Percentiles rank a stretch among this genome's conserved stretches.
These are phyloP conservation scores for Semnornis frantzii DNA, from an alignment of 2,113 vertebrate genomes.

Conservation along the genomic window DNA sequence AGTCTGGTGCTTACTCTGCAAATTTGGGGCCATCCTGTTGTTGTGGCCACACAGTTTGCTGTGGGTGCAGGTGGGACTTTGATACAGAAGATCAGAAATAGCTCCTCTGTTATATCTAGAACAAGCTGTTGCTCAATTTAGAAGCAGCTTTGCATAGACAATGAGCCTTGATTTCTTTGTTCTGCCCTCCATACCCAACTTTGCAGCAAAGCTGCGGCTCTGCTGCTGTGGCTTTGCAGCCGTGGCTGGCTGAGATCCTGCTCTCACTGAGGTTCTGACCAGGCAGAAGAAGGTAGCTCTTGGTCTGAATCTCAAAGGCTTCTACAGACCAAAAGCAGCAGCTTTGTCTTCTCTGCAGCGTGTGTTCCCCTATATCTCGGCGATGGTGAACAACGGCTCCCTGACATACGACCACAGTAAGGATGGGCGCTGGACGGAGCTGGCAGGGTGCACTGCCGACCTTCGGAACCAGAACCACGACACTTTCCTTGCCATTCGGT, in stretches of 20 bases:
- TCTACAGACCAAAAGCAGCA: not conserved
- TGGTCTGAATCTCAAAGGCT: not conserved
- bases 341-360: constrained; percentile 73
- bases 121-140: not conserved
- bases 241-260: not conserved
- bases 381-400: constrained; percentile 97
- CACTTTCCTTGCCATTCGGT: constrained; percentile 95
- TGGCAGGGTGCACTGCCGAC: constrained; percentile 92
- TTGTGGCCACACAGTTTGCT: accelerated
- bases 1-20: not conserved
- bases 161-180: not conserved
- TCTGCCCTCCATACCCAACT: accelerated
- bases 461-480: constrained; percentile 92
- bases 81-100: not conserved
- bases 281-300: not conserved
- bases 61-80: not conserved
- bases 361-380: constrained; percentile 93
- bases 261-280: not conserved
- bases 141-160: not conserved
- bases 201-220: not conserved
- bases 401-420: constrained; percentile 93
- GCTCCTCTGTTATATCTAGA: not conserved
- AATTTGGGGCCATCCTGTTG: accelerated
- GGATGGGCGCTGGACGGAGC: constrained; percentile 90
- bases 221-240: not conserved